Base-by-base conservation (phyloP, 2,888 invertebrate genomes). In the Pomacea canaliculata region DNA sequence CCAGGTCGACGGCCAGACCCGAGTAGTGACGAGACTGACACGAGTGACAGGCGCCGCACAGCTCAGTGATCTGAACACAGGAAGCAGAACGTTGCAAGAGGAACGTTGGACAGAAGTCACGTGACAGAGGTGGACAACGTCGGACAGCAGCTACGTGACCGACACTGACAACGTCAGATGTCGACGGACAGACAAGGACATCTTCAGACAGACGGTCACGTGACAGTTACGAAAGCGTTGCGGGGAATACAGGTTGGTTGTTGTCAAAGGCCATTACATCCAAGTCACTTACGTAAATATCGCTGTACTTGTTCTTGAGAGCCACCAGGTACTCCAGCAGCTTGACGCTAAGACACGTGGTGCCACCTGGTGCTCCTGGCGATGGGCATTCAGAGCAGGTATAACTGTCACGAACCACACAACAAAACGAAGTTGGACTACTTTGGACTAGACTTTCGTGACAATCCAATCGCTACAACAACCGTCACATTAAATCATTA, bases 1-100 rank as follows among this genome's bases (percentile, higher is more conserved):
- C 81, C 13, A 85, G 77, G 70, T 83, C 84, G 10, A 85, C 84
- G 9, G 84, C 84, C 49, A 76, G 73, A 8, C 85, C 85, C 1
- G 76, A 75, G 76, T 86, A 84, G 71, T 85, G 85, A 16, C 82
- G 72, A 27, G 83, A 84, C n/a, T 71, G 71, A 68, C 85, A 85
- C 56, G 76, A 79, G 76, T 85, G 85, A 59, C 85, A 84, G 16
- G 84, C 85, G 49, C 83, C 84, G 63, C 7, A 81, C 23, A 85
- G 80, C 70, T 85, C 85, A 71, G 84, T 85, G 48, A 85, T 83
- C 85, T 85, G 75, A 0, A 70, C 23, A 48, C 49, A 51, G 48
- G 48, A n/a, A 3, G 8, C 4, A 60, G 5, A 37, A 5, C 37
- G 0, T 23, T 23, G 23, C 23, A 23, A 37, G 37, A 37, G 37